A percentile compares a stretch with the other conserved stretches of the same genome.
phyloP scores from a whole-genome alignment of 2,888 invertebrate genomes.

The Aphodius granarius region DNA sequence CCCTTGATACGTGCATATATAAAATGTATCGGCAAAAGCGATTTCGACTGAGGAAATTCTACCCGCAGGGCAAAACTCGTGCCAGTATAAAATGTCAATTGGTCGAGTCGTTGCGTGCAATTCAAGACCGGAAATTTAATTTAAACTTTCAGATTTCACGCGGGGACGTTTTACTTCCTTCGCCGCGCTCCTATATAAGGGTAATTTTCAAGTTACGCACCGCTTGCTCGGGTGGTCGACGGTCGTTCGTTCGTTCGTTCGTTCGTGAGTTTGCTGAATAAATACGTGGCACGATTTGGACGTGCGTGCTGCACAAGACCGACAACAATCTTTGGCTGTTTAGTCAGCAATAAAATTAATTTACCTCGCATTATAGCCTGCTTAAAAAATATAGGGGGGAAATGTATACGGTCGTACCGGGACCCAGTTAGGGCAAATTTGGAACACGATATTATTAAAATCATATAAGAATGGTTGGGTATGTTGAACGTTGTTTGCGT shows the following conservation, averaged over 20 bases:
- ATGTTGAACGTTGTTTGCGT: too few relatives aligned
- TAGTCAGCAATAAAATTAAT: conserved; percentile 57
- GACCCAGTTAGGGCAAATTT: neutral
- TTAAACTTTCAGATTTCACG: conserved; percentile 52
- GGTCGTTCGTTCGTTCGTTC: too few relatives aligned
- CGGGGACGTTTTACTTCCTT: conserved; percentile 22
- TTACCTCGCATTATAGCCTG: conserved; percentile 49
- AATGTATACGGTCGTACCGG: neutral
- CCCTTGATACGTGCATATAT: conserved; percentile 1
- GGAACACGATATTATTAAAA: neutral
- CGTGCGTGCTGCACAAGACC: conserved; percentile 48
- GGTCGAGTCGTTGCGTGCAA: conserved; percentile 54
- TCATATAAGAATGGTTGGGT: too few relatives aligned
- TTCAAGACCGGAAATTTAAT: conserved; percentile 55
- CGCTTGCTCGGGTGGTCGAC: conserved; percentile 29
- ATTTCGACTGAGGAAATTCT: conserved; percentile 44
- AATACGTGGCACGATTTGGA: conserved; percentile 49
- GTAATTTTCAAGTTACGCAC: neutral
- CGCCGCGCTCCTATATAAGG: conserved; percentile 37
- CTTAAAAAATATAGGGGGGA: neutral
- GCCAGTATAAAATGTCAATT: conserved; percentile 51
- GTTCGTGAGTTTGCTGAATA: conserved; percentile 44
- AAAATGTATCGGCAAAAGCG: conserved; percentile 9
- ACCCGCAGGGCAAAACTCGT: conserved; percentile 39
- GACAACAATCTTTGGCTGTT: conserved; percentile 55